Percentiles rank a stretch among this genome's conserved stretches.
phyloP scores from a whole-genome alignment of 1,140 invertebrate genomes.

The Limonius californicus region DNA sequence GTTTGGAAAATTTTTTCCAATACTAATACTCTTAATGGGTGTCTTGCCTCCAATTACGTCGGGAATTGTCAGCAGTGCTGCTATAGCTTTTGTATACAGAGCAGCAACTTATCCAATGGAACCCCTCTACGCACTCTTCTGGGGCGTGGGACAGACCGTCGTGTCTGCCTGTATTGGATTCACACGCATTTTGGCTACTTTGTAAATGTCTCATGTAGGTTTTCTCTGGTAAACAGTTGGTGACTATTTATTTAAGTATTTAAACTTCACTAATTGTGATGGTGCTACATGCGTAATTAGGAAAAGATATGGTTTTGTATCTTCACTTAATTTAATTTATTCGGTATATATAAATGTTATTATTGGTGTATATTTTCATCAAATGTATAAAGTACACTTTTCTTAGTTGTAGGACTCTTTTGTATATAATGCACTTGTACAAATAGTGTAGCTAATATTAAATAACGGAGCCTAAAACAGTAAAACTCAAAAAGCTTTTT shows the following conservation, averaged over 20 bases:
- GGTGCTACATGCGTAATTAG: conserved; percentile 38
- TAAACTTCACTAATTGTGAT: conserved; percentile 39
- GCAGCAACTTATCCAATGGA: conserved; percentile 84
- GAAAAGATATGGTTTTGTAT: conserved; percentile 22
- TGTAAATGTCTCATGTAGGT: conserved; percentile 55
- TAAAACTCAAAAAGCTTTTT: neutral
- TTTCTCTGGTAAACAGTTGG: conserved; percentile 2
- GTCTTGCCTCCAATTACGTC: conserved; percentile 79
- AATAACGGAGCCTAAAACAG: neutral
- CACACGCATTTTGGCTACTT: conserved; percentile 86
- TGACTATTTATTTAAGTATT: conserved; percentile 22
- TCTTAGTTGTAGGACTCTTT: conserved; percentile 35
- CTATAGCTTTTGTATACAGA: conserved; percentile 89
- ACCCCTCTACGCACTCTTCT: conserved; percentile 85
- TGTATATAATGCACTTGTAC: conserved; percentile 37
- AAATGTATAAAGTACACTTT: conserved; percentile 31
- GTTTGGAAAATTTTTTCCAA: conserved; percentile 88
- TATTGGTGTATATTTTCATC: conserved; percentile 21
- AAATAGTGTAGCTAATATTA: conserved; percentile 1
- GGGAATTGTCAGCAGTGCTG: conserved; percentile 85
- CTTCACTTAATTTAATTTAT: conserved; percentile 31
- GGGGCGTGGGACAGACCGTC: conserved; percentile 91
- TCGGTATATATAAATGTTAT: conserved; percentile 27
- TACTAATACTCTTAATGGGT: conserved; percentile 84
- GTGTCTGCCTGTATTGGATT: conserved; percentile 84